phyloP scores from a whole-genome alignment of 2,888 invertebrate genomes.

The Sphecodes monilicornis region DNA sequence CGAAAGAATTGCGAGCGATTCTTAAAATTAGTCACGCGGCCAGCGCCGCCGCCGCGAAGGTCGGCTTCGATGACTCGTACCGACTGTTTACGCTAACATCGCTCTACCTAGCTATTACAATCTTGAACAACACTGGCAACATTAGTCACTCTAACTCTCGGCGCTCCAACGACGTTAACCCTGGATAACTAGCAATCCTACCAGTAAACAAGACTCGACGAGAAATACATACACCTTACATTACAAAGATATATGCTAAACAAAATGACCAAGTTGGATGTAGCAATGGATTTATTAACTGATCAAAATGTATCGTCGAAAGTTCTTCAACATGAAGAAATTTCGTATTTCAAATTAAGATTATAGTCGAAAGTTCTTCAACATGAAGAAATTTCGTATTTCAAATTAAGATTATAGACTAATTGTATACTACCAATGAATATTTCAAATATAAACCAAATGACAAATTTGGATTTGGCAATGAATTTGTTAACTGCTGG shows the following conservation, averaged over 20 bases:
- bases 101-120: not conserved
- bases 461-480: not conserved
- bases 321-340: no score
- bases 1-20: conserved; percentile 60
- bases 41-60: conserved; percentile 57
- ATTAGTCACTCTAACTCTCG: not conserved
- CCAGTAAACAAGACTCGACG: not conserved
- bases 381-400: no score
- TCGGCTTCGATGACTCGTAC: conserved; percentile 62
- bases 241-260: not conserved
- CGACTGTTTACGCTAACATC: conserved; percentile 16
- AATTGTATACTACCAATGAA: no score
- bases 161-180: not conserved
- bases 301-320: no score
- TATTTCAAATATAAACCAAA: no score
- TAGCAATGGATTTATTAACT: not conserved
- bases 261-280: not conserved
- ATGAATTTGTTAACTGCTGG: not conserved
- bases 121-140: not conserved
- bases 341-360: no score
- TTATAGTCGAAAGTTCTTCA: no score
- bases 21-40: conserved; percentile 71
- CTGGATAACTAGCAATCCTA: not conserved
- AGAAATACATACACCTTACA: not conserved
- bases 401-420: no score